phyloP scores from a whole-genome alignment of 2,113 vertebrate genomes.

The Elephantulus edwardii region DNA sequence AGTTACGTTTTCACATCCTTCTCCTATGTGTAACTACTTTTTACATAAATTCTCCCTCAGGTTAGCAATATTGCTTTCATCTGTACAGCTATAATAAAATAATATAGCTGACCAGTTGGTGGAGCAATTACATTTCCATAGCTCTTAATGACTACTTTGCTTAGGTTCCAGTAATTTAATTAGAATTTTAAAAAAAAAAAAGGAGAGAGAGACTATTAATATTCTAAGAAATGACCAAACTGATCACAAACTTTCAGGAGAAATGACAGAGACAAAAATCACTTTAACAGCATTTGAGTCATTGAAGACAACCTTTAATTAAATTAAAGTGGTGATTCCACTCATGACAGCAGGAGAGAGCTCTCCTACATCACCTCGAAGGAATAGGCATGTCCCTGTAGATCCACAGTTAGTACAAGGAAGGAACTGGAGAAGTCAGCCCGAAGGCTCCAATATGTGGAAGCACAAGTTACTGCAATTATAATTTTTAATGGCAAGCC shows the following conservation, averaged over 20 bases:
- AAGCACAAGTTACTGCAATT: slow-evolving; percentile 7
- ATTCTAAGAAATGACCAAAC: slow-evolving; percentile 64
- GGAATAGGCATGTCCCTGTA: neutral
- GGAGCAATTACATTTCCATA: slow-evolving; percentile 88
- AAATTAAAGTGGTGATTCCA: slow-evolving; percentile 58
- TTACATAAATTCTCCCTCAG: slow-evolving; percentile 20
- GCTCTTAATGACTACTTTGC: slow-evolving; percentile 82
- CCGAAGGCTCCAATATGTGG: neutral
- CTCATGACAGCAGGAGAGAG: slow-evolving; percentile 29
- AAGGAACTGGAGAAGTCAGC: neutral
- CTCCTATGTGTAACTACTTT: slow-evolving; percentile 9
- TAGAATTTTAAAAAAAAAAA: no score
- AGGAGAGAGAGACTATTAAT: slow-evolving; percentile 67
- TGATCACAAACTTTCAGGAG: slow-evolving; percentile 59
- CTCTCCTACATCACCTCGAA: slow-evolving; percentile 17
- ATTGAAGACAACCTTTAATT: slow-evolving; percentile 49
- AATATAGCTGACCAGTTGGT: slow-evolving; percentile 88
- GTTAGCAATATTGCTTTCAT: slow-evolving; percentile 67
- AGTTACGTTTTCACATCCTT: neutral
- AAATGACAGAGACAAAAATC: slow-evolving; percentile 51
- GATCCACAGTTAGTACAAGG: neutral
- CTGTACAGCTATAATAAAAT: slow-evolving; percentile 80
- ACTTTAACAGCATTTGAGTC: slow-evolving; percentile 16
- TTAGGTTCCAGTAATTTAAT: slow-evolving; percentile 79
- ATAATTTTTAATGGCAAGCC: slow-evolving; percentile 16